A percentile compares a stretch with the other conserved stretches of the same genome.
Evolutionary conservation across 2,888 invertebrate genomes (phyloP).

Genomic region (Odontothrips loti): DNA sequence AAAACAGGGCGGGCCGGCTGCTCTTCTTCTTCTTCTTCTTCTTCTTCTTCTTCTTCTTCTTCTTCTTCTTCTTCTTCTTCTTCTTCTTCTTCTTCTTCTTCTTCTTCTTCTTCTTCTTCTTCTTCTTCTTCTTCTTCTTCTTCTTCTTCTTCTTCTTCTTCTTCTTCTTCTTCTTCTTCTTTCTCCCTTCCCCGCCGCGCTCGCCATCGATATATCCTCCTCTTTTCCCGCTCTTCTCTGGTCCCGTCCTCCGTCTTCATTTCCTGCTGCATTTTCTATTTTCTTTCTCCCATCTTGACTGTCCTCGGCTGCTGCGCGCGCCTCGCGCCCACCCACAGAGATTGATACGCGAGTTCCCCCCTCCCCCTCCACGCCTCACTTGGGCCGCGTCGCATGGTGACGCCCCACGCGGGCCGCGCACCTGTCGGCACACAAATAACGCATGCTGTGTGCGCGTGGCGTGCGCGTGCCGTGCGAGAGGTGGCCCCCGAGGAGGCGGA

Average conservation of each 20-base stretch:
- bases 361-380: background rate
- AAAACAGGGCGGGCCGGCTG: too few species aligned
- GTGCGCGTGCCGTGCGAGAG: too few species aligned
- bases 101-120: slow-evolving; percentile 6
- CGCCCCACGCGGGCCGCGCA: background rate
- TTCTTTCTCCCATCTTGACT: too few species aligned
- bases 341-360: background rate
- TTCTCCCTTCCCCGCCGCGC: too few species aligned
- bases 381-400: background rate
- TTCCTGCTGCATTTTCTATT: background rate
- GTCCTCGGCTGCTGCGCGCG: too few species aligned
- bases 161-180: slow-evolving; percentile 27
- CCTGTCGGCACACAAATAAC: slow-evolving; percentile 22
- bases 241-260: background rate
- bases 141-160: slow-evolving; percentile 30
- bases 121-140: slow-evolving; percentile 26
- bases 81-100: background rate
- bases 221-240: too few species aligned
- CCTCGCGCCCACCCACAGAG: background rate
- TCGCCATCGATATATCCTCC: too few species aligned
- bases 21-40: too few species aligned
- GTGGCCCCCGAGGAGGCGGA: too few species aligned
- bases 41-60: too few species aligned
- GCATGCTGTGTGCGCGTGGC: too few species aligned
- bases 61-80: background rate